Evolutionary conservation across 2,888 invertebrate species (phyloP).

Genomic region (Cephus pygmeus): DNA sequence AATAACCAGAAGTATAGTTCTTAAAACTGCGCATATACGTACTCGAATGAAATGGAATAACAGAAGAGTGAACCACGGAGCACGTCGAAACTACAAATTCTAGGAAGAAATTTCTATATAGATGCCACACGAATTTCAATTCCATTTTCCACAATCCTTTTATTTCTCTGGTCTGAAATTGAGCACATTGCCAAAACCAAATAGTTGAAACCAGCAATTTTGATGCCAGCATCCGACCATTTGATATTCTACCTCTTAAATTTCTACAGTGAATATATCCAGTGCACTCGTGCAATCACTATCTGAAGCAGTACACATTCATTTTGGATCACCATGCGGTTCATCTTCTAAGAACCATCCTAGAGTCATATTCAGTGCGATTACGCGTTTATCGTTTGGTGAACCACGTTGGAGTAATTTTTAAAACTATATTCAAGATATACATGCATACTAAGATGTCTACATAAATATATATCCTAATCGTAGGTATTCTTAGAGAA

Average conservation of each 20-base stretch:
- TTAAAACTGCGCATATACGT: background rate
- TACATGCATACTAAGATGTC: background rate
- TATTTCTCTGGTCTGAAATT: background rate
- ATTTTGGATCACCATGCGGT: background rate
- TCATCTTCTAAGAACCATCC: background rate
- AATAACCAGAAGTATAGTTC: background rate
- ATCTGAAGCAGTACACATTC: background rate
- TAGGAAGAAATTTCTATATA: background rate
- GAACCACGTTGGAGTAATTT: background rate
- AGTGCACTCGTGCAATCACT: background rate
- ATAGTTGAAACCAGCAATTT: background rate
- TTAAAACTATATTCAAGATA: background rate
- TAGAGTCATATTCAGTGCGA: background rate
- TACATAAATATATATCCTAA: background rate
- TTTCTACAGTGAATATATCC: background rate
- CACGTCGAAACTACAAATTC: background rate
- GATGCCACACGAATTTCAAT: background rate
- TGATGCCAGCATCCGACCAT: background rate
- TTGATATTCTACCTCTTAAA: background rate
- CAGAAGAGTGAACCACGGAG: background rate
- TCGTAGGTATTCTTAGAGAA: background rate
- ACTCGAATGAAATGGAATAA: background rate
- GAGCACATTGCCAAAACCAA: background rate
- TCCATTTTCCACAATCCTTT: background rate
- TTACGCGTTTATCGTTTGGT: background rate